Percentiles rank a stretch among this genome's conserved stretches.
Evolutionary conservation across 2,113 vertebrate species (phyloP).

Genomic region (Sinocyclocheilus rhinocerous): DNA sequence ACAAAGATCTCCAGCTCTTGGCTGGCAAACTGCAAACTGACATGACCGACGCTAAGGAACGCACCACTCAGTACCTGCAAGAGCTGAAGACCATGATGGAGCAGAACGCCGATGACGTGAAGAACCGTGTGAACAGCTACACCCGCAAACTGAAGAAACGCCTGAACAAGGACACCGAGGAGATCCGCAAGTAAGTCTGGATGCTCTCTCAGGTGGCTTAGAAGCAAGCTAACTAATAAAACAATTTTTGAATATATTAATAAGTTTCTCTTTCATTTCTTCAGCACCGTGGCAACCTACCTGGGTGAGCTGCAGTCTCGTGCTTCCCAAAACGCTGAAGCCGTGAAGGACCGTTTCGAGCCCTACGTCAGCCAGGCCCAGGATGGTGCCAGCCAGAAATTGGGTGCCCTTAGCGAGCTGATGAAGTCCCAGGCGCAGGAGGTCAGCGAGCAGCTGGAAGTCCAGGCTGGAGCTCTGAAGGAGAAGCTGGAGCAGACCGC

Average conservation of each 20-base stretch:
- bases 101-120: constrained; percentile 73
- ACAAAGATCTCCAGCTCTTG: constrained; percentile 73
- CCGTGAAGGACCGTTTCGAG: constrained; percentile 63
- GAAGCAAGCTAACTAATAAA: not conserved
- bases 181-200: constrained; percentile 74
- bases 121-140: constrained; percentile 68
- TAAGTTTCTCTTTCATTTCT: not conserved
- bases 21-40: constrained; percentile 73
- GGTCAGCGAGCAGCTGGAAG: constrained; percentile 69
- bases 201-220: not conserved
- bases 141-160: constrained; percentile 80
- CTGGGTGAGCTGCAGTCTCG: constrained; percentile 73
- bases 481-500: constrained; percentile 72
- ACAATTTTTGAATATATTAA: not conserved
- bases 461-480: constrained; percentile 67
- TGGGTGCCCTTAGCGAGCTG: constrained; percentile 66
- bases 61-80: constrained; percentile 70
- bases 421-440: constrained; percentile 70
- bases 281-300: constrained; percentile 73
- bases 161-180: constrained; percentile 75
- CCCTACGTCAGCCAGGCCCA: constrained; percentile 69
- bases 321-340: constrained; percentile 67
- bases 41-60: constrained; percentile 77
- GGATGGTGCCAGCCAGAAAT: constrained; percentile 63
- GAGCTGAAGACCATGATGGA: constrained; percentile 76